phyloP scores from a whole-genome alignment of 2,888 invertebrate species.

The Scaptomyza parva region DNA sequence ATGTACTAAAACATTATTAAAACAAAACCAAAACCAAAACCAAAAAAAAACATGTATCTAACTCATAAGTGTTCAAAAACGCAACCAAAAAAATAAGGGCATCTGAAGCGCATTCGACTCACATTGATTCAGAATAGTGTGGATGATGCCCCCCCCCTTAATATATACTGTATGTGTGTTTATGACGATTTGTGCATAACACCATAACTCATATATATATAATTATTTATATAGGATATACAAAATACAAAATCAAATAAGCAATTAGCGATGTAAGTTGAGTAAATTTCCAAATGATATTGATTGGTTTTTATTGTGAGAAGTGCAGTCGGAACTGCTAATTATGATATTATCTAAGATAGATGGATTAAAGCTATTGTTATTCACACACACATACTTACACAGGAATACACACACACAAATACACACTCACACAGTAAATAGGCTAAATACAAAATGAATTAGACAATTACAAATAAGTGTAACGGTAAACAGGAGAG shows the following conservation, averaged over 20 bases:
- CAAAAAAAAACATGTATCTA: slow-evolving; percentile 25
- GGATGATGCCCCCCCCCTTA: slow-evolving; percentile 7
- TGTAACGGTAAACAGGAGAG: slow-evolving; percentile 58
- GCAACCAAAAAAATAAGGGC: background rate
- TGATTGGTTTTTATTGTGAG: slow-evolving; percentile 68
- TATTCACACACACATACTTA: slow-evolving; percentile 44
- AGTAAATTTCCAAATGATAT: slow-evolving; percentile 53
- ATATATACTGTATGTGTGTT: background rate
- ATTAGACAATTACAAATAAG: slow-evolving; percentile 38
- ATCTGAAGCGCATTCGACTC: slow-evolving; percentile 27
- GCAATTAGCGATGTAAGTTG: slow-evolving; percentile 23
- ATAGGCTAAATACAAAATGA: slow-evolving; percentile 44
- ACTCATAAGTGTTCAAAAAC: slow-evolving; percentile 17
- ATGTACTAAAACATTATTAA: background rate
- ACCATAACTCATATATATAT: background rate
- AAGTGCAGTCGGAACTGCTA: slow-evolving; percentile 54
- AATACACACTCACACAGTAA: slow-evolving; percentile 8
- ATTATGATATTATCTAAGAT: slow-evolving; percentile 63
- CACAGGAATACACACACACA: slow-evolving; percentile 6
- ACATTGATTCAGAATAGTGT: slow-evolving; percentile 30
- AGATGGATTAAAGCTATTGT: slow-evolving; percentile 56
- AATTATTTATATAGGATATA: slow-evolving; percentile 2
- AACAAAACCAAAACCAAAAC: slow-evolving; percentile 8
- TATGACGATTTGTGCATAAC: background rate
- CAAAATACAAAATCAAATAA: slow-evolving; percentile 9